Evolutionary conservation across 2,888 invertebrate genomes (phyloP), one percentile per base, ranked within the genome.

Genomic region (Seira musarum): DNA sequence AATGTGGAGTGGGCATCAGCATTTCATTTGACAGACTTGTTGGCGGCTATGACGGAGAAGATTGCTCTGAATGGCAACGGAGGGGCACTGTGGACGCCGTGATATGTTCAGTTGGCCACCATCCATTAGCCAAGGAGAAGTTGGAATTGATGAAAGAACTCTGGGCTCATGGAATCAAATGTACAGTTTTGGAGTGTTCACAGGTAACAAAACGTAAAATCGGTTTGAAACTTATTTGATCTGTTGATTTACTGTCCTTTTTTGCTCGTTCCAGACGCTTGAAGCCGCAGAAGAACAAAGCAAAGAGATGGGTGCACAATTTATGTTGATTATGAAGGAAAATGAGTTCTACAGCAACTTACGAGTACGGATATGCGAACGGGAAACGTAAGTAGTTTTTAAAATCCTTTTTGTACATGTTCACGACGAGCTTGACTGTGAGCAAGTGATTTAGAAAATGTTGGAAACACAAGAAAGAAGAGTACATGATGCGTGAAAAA

Each of bases 1-100:
- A 92, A 84, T 90, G 90, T 40, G 95, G 94, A 0, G 95, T 94
- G 0, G 97, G 97, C 0, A 92, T 97, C 84, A 96, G 96, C 2
- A 92, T 97, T 87, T 95, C 94, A 0, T 89, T 97, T 80, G 97
- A 97, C 87, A 92, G 87, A 90, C 96, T 85, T 10, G 79, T 85
- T 87, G 83, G 83, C 5, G 85, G 79, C 6, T 67, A 77, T 57
- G 83, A 86, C 6, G 71, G 60, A 21, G 82, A 83, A 24, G 84
- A 84, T n/a, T 73, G 75, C 25, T 90, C 90, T 25, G 88, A 91
- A 87, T 49, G 73, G 87, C 91, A 92, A 17, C 87, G 81, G 87
- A 89, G 89, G 78, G 89, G 89, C 1, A 89, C 90, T 17, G 90
- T 92, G 21, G 93, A 94, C 87, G 92, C 93, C 0, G 91, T 93